Conservation (phyloP, 2,888 invertebrate genomes). For the Netelia melanura region DNA sequence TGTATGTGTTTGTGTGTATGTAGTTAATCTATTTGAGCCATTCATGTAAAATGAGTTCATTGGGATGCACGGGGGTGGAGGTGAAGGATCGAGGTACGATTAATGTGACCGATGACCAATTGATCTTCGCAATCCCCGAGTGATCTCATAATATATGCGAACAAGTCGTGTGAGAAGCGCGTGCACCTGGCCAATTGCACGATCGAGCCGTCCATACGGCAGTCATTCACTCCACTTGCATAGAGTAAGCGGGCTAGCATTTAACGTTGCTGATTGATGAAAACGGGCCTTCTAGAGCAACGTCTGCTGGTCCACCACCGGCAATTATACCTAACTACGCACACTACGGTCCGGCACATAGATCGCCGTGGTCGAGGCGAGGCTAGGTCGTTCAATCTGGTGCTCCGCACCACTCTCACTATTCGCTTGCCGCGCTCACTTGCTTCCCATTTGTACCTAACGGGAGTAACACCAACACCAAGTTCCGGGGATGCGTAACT, state of each 20-base stretch:
- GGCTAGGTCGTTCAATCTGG: conserved; percentile 75
- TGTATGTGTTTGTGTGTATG: too few relatives aligned
- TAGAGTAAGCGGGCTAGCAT: conserved; percentile 74
- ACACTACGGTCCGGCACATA: conserved; percentile 80
- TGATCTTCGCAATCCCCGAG: conserved; percentile 62
- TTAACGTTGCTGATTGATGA: conserved; percentile 83
- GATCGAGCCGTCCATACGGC: conserved; percentile 45
- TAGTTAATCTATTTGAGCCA: background rate
- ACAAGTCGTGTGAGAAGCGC: conserved; percentile 55
- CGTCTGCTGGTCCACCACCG: conserved; percentile 78
- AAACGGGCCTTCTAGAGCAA: conserved; percentile 82
- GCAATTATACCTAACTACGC: conserved; percentile 83
- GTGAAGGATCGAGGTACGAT: conserved; percentile 31
- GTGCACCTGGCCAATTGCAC: conserved; percentile 57
- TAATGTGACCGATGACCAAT: conserved; percentile 53
- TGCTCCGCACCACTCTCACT: conserved; percentile 53
- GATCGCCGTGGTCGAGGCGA: conserved; percentile 77
- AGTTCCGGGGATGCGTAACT: conserved; percentile 80
- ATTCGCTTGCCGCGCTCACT: conserved; percentile 59
- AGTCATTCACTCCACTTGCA: conserved; percentile 51
- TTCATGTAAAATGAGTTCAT: background rate
- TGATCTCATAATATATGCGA: conserved; percentile 68
- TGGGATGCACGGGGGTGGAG: background rate
- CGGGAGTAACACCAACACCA: conserved; percentile 82
- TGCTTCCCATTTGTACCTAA: conserved; percentile 71